A percentile compares a stretch with the other conserved stretches of the same genome.
Conservation (phyloP, 2,888 invertebrate genomes). For the Beris morrisii region DNA sequence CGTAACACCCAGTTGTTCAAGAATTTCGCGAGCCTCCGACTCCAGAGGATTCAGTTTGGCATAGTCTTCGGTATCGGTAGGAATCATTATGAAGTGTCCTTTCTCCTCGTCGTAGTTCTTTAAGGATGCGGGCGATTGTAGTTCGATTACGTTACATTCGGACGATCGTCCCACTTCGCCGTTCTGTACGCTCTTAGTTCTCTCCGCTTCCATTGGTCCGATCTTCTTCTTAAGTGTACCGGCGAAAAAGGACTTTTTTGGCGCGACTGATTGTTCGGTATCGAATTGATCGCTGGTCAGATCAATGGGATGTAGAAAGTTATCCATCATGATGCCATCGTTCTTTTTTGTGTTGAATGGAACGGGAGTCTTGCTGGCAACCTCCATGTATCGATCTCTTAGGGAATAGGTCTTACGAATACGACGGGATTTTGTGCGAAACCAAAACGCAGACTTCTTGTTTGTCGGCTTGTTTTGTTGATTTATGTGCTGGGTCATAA, state of each 20-base stretch:
- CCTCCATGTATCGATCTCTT: constrained; percentile 52
- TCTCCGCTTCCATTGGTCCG: constrained; percentile 52
- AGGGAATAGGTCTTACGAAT: constrained; percentile 52
- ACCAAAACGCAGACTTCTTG: constrained; percentile 53
- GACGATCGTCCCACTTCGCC: constrained; percentile 32
- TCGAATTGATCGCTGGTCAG: constrained; percentile 34
- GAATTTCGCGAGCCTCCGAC: constrained; percentile 58
- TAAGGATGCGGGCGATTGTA: constrained; percentile 11
- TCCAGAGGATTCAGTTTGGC: constrained; percentile 56
- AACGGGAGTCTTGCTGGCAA: constrained; percentile 51
- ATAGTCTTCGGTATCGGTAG: constrained; percentile 53
- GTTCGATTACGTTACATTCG: constrained; percentile 1
- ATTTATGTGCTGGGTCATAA: constrained; percentile 54
- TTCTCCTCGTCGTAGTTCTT: constrained; percentile 56
- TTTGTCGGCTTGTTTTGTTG: constrained; percentile 47
- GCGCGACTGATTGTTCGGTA: constrained; percentile 32
- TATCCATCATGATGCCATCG: constrained; percentile 52
- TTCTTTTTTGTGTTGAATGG: constrained; percentile 55
- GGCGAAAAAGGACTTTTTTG: constrained; percentile 50
- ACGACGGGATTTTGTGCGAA: constrained; percentile 52
- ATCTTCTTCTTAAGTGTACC: constrained; percentile 55
- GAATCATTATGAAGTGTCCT: constrained; percentile 56
- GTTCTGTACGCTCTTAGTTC: constrained; percentile 45
- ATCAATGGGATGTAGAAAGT: constrained; percentile 54
- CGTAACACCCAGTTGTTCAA: constrained; percentile 64